Conservation (phyloP, 1,140 invertebrate genomes). For the Brachystomella parvula region DNA sequence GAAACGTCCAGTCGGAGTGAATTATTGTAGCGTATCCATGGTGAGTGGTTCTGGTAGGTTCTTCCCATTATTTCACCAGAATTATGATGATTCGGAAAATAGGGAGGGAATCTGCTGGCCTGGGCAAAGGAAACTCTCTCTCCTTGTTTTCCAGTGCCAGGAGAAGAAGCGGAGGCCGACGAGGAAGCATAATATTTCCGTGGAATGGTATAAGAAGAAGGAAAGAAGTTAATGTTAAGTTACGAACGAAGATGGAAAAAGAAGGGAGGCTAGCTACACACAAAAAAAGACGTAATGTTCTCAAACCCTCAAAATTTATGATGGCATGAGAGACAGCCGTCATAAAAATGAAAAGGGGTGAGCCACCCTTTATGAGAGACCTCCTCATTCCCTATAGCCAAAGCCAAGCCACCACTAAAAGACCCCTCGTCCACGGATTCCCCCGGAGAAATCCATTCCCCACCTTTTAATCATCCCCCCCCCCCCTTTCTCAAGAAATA, state of each 20-base stretch:
- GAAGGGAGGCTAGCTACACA: not conserved
- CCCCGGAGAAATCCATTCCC: not conserved
- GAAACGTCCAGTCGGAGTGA: not conserved
- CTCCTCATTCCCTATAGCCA: slow-evolving; percentile 1
- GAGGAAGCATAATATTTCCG: not conserved
- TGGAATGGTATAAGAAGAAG: too few relatives aligned
- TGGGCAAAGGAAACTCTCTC: not conserved
- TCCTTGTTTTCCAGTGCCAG: not conserved
- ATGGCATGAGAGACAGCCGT: slow-evolving; percentile 36
- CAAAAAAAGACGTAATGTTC: slow-evolving; percentile 30
- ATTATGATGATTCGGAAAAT: not conserved
- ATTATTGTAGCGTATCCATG: not conserved
- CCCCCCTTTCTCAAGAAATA: too few relatives aligned
- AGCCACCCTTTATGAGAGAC: slow-evolving; percentile 25
- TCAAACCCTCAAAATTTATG: slow-evolving; percentile 35
- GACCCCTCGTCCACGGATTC: not conserved
- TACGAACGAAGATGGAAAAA: slow-evolving; percentile 15
- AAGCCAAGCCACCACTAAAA: not conserved
- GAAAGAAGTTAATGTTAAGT: slow-evolving; percentile 17
- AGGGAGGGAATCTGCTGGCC: not conserved
- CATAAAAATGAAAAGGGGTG: slow-evolving; percentile 36
- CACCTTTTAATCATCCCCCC: not conserved
- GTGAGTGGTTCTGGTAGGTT: not conserved
- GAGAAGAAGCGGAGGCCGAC: too few relatives aligned
- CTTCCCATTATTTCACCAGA: not conserved